These are phyloP conservation scores for Agonopterix subpropinquella DNA, from an alignment of 2,888 invertebrate genomes.

Conservation along the genomic window DNA sequence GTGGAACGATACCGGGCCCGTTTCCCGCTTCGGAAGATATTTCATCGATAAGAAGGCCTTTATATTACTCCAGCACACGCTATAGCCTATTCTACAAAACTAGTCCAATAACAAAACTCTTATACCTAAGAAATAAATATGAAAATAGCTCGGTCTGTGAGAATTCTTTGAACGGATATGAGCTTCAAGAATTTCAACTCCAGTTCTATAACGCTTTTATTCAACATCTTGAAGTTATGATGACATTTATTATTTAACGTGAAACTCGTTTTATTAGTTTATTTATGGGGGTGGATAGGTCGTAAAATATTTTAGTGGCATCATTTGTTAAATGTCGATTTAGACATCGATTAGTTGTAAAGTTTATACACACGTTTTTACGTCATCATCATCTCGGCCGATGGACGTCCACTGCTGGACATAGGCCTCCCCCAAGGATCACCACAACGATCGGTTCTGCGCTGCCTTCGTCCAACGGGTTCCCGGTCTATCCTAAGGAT, in stretches of 20 bases:
- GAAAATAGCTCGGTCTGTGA: too few relatives aligned
- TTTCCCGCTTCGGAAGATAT: slow-evolving; percentile 48
- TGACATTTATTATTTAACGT: slow-evolving; percentile 7
- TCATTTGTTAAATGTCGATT: background rate
- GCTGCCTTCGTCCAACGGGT: too few relatives aligned
- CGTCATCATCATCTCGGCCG: too few relatives aligned
- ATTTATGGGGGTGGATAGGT: background rate
- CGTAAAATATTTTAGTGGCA: background rate
- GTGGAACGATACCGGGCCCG: slow-evolving; percentile 23
- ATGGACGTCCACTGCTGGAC: too few relatives aligned
- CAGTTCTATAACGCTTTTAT: slow-evolving; percentile 7
- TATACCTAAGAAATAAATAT: too few relatives aligned
- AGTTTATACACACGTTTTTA: too few relatives aligned
- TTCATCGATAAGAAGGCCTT: slow-evolving; percentile 39
- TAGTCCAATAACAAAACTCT: too few relatives aligned
- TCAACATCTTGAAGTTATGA: slow-evolving; percentile 8
- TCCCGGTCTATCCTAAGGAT: too few relatives aligned
- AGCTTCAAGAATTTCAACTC: slow-evolving; percentile 6
- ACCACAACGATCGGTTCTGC: too few relatives aligned
- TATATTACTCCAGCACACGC: slow-evolving; percentile 49
- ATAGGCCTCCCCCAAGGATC: too few relatives aligned
- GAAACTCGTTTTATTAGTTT: background rate
- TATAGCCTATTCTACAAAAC: background rate
- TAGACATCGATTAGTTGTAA: too few relatives aligned
- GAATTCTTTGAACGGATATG: too few relatives aligned